Base-by-base conservation (phyloP, 2,113 vertebrate species). In the Dolichotis patagonum region DNA sequence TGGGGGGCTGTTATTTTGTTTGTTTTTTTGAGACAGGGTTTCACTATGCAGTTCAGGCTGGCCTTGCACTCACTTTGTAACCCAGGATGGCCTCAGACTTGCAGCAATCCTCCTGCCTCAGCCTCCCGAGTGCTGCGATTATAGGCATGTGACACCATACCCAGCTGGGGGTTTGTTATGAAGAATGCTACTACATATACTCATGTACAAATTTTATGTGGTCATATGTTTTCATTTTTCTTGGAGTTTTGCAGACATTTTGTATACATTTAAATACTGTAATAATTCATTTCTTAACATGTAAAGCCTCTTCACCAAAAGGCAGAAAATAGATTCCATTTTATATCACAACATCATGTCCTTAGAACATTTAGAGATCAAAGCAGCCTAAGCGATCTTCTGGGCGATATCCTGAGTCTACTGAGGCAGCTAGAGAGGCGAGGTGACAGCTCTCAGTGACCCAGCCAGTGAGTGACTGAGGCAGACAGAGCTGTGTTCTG, bases 221-320 rank as follows among this genome's bases (percentile, higher is more conserved):
- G 41, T 77, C 32, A 43, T 41, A n/a, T 75, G 26, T 80, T 69
- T 86, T 95, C 56, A 32, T 90, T 86, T 91, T 62, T 73, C 56
- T 90, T 62, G 19, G 26, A 11, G 71, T 54, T 80, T 78, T 41
- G 24, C 46, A 43, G 86, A 10, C 52, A 58, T 22, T 58, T 56
- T 56, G 54, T 17, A 56, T 56, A 56, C 54, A 62, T 62, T 80
- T 91, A 71, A 90, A 90, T 41, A 24, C 67, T 86, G 20, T 67
- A 77, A 69, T 12, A 5, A 80, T 84, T 83, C 67, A 14, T 94
- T 83, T 87, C 75, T 78, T 52, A 38, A 41, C 9, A 35, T 12
- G n/a, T 52, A 91, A 84, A 88, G 28, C 10, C 71, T 91, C 71
- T 83, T 88, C n/a, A 78, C n/a, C 60, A 30, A 73, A 84, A 84